Evolutionary conservation across 1,140 invertebrate genomes (phyloP), one percentile per base, ranked within the genome.

Genomic region (Helicorthomorpha holstii): DNA sequence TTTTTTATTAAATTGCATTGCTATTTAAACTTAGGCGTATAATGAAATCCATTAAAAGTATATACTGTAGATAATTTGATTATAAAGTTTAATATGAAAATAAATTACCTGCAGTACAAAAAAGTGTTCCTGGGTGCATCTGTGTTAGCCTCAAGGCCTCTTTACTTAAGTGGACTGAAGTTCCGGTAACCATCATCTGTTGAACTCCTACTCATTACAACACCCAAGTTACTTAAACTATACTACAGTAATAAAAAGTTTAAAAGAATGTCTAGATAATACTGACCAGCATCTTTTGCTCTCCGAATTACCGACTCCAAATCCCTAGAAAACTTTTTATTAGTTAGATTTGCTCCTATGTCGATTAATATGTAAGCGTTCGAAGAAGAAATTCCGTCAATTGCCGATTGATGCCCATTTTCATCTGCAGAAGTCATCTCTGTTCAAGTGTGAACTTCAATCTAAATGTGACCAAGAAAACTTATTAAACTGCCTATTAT

Each of bases 151-250:
- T 76, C 51, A 92, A 70, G 38, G 86, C 88, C 72, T 93, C 88
- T 72, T 90, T 90, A 63, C 86, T 91, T 16, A 79, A 80, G 64
- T 83, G 80, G 45, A 92, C 76, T 60, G 85, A 90, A 52, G 83
- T 86, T 51, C 88, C 88, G 52, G 83, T 88, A 45, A 93, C 88
- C 80, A 94, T 89, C 54, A 94, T 88, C 71, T 93, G 94, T 62
- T 87, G 83, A 58, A 94, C 86, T 59, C 90, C 85, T 86, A 63
- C 48, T 69, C 12, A 41, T 41, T 41, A 12, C 19, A 19, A 19
- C n/a, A n/a, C n/a, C n/a, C n/a, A n/a, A n/a, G n/a, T n/a, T n/a
- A n/a, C n/a, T n/a, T n/a, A n/a, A n/a, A n/a, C n/a, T n/a, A n/a
- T n/a, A n/a, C n/a, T n/a, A n/a, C n/a, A n/a, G n/a, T n/a, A n/a